phyloP scores from a whole-genome alignment of 2,888 invertebrate species.

The Loripinus fragilis region DNA sequence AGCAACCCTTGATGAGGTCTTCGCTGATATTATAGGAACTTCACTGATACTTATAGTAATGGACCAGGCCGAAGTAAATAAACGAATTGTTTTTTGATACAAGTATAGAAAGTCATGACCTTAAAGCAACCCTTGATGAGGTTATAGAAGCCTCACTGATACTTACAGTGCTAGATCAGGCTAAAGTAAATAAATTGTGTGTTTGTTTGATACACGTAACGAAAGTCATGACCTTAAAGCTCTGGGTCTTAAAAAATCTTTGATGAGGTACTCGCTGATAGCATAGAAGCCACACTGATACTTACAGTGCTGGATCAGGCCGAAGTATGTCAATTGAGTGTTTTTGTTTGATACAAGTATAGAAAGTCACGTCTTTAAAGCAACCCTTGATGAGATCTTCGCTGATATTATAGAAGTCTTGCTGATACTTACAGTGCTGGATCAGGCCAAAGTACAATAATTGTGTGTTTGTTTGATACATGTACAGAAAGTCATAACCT shows the following conservation, averaged over 20 bases:
- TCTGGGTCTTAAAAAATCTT: too few species aligned
- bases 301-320: neutral
- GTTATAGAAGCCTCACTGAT: neutral
- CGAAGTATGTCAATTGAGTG: neutral
- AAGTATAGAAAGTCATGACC: slow-evolving; percentile 8
- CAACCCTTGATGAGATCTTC: slow-evolving; percentile 1
- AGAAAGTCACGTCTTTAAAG: slow-evolving; percentile 4
- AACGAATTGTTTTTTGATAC: slow-evolving; percentile 11
- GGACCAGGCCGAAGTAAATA: neutral
- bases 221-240: too few species aligned
- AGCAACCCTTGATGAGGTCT: slow-evolving; percentile 6
- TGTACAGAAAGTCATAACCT: too few species aligned
- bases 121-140: slow-evolving; percentile 7
- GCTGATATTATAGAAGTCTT: neutral
- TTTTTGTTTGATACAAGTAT: neutral
- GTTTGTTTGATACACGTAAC: too few species aligned
- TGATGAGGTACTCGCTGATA: too few species aligned
- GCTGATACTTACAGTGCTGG: neutral
- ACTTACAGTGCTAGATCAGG: neutral
- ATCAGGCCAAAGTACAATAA: too few species aligned
- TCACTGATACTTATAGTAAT: slow-evolving; percentile 2
- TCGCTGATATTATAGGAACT: neutral
- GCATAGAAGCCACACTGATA: too few species aligned
- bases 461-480: too few species aligned
- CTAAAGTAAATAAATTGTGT: neutral